Evolutionary conservation across 2,888 invertebrate genomes (phyloP).

Genomic region (Pimpla rufipes): DNA sequence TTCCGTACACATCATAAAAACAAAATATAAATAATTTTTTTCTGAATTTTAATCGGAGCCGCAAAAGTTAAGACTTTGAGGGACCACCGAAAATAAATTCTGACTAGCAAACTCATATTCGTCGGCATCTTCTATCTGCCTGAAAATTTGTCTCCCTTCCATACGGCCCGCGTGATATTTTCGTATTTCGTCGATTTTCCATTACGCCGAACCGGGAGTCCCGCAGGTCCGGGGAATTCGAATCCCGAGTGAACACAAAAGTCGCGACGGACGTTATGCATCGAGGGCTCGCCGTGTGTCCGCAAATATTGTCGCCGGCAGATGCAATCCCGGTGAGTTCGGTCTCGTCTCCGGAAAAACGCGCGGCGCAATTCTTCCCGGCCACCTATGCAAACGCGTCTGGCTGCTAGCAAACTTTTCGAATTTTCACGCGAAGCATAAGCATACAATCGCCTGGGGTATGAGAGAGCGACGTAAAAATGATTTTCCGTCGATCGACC

Average conservation of each 20-base stretch:
- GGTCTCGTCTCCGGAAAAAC: constrained; percentile 32
- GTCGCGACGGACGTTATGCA: constrained; percentile 76
- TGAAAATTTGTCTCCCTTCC: not conserved
- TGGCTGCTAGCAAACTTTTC: constrained; percentile 48
- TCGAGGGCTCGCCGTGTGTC: constrained; percentile 73
- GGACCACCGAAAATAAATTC: not conserved
- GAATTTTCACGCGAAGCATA: constrained; percentile 14
- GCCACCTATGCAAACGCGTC: constrained; percentile 42
- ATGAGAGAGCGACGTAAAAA: not conserved
- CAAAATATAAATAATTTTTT: too few species aligned
- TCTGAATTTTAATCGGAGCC: too few species aligned
- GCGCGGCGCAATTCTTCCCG: constrained; percentile 34
- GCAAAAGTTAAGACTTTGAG: too few species aligned
- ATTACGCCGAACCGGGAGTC: constrained; percentile 77
- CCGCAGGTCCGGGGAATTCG: constrained; percentile 78
- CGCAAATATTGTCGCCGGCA: constrained; percentile 84
- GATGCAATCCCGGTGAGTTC: constrained; percentile 76
- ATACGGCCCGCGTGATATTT: constrained; percentile 72
- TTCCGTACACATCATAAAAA: too few species aligned
- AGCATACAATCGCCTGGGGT: not conserved
- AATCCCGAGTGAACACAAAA: constrained; percentile 83
- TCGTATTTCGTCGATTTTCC: constrained; percentile 80
- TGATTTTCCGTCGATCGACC: not conserved
- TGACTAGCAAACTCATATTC: constrained; percentile 1
- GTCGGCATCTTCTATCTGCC: not conserved